A percentile compares a stretch with the other conserved stretches of the same genome.
Conservation (phyloP, 2,113 vertebrate genomes). For the Bombycilla garrulus region DNA sequence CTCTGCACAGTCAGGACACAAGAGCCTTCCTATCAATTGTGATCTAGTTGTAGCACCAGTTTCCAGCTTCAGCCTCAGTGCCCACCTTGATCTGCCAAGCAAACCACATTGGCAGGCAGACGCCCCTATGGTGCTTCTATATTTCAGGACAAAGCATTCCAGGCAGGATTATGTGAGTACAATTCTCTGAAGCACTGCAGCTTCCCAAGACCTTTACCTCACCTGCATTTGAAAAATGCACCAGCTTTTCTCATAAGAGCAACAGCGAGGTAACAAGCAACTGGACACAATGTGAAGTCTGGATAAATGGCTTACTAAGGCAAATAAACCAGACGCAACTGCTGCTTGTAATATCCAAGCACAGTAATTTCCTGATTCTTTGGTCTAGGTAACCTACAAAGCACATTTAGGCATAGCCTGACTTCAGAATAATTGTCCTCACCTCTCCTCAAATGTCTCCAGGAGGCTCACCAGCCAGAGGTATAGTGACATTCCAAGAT, state of each 20-base stretch:
- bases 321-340: neutral
- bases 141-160: neutral
- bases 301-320: neutral
- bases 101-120: neutral
- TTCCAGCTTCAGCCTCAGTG: neutral
- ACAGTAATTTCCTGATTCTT: neutral
- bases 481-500: constrained; percentile 73
- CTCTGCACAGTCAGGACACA: neutral
- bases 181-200: neutral
- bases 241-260: neutral
- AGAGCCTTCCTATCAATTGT: neutral
- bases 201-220: neutral
- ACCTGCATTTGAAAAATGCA: neutral
- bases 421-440: neutral
- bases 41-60: neutral
- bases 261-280: neutral
- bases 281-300: neutral
- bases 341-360: neutral
- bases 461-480: constrained; percentile 76
- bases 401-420: neutral
- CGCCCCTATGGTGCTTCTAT: neutral
- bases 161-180: neutral
- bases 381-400: neutral
- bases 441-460: constrained; percentile 59
- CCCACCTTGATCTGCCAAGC: neutral